Evolutionary conservation across 2,797 vertebrate genomes (phyloP), one percentile per base, ranked within the genome.

Genomic region (Sebastes miniatus): DNA sequence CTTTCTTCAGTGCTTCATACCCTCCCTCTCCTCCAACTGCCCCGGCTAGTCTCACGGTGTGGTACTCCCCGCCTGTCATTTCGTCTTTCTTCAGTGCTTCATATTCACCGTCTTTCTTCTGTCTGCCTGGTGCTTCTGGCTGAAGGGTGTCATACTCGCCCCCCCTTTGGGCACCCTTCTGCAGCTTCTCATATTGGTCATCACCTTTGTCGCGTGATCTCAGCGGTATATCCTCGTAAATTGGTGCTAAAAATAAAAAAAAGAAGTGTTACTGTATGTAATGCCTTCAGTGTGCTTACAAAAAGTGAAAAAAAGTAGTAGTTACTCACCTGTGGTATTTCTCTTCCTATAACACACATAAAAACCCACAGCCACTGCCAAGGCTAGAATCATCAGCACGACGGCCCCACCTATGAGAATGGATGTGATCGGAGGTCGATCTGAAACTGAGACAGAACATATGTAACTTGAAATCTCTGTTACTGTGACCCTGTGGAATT

Each of bases 191-290:
- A 0, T 88, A 89, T 16, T 25, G 29, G 1, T 39, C 59, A 7
- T 73, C 76, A 8, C 13, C 77, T 24, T 1, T n/a, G 1, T 31
- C 69, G 59, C 0, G 56, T 25, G 1, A 1, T 5, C 1, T 56
- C 71, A 84, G 1, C 0, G 2, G 4, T 59, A 92, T 22, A 6
- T 90, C 85, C 31, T 90, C 83, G 8, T 92, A 92, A 69, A 86
- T 2, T 47, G 18, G 3, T 24, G 0, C 81, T 88, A 34, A 56
- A 77, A 66, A n/a, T 4, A n/a, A 10, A 63, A 10, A 10, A 62
- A 18, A 24, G 0, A 24, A 20, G 43, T 20, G 18, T 18, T 6
- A 50, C 47, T 50, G 18, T 50, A 69, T 70, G 32, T 50, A 34
- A 56, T 52, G 18, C 32, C 2, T 56, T n/a, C 8, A 47, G 1